Evolutionary conservation across 2,888 invertebrate species (phyloP), one percentile per base, ranked within the genome.

Genomic region (Oxytorus armatus): DNA sequence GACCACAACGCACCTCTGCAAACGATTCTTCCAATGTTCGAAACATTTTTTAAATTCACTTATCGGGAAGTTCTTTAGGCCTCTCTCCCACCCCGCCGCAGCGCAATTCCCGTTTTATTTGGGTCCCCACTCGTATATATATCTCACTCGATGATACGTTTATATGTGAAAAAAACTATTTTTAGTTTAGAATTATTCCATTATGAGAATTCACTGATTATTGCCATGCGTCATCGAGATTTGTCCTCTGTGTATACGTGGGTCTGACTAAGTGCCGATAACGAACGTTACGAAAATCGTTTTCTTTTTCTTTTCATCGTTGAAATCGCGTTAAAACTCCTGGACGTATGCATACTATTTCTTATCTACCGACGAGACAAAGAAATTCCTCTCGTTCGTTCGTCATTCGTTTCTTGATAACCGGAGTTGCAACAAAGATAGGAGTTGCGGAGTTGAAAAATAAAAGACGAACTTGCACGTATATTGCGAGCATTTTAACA

Each of bases 291-390:
- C 10, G 69, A 49, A 29, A 49, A 42, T 51, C 42, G 39, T 53
- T 68, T 53, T 68, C 39, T 65, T 72, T 33, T 65, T 72, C 55
- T 25, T 61, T 61, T 75, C 76, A 29, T 75, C 80, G 65, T 59
- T 57, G 39, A 76, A 61, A 73, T 83, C 81, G n/a, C n/a, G 81
- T 75, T 70, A 55, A 81, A 75, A 70, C 72, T 75, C 65, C 63
- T 59, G 68, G 72, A 69, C 76, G 63, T 72, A 68, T 47, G 21
- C 44, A 69, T 73, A 55, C 44, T n/a, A n/a, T 53, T 25, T 42
- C 61, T 79, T 84, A 84, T 79, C 82, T 80, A 8, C 21, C 16
- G 23, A 23, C 16, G n/a, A 25, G 63, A 63, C 47, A 47, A 63
- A 2, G 16, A 23, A 23, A 47, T 63, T 63, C 57, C n/a, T 57